Base-by-base conservation (phyloP, 2,113 vertebrate species). In the Calyptommatus sinebrachiatus region DNA sequence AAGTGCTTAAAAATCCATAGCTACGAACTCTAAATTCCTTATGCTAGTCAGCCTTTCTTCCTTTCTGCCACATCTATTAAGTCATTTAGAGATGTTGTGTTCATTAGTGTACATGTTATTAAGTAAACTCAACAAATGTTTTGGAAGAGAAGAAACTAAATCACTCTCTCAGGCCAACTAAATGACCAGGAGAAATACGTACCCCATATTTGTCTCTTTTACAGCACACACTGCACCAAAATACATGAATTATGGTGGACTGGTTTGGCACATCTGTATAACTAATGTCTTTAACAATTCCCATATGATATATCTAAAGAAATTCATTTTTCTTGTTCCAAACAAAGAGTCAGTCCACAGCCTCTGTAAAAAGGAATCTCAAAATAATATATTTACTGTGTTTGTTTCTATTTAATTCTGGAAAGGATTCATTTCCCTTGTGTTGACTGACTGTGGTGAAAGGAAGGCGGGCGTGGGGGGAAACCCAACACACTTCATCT, bases 331-430 rank as follows among this genome's bases (percentile, higher is more conserved):
- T 90, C 87, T 75, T 31, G 50, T 68, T 41, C 71, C 82, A 90
- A 91, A 88, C 72, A 83, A 83, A 79, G 65, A 83, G 84, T 80
- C 83, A 65, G 76, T 88, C 87, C 79, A 84, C 67, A 79, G 87
- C 84, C 90, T 93, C 90, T 87, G 84, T 88, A 88, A 93, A 63
- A 92, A 90, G 72, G 68, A 75, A 87, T 94, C 94, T 85, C 70
- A 84, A 90, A 90, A 92, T 91, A 90, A 92, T 94, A 91, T 91
- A 92, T 81, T 41, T 84, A 81, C 60, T 80, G 91, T 89, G 83
- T 87, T 68, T 86, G 82, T 77, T 91, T 89, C 76, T 85, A 41
- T 81, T 83, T 84, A 81, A 80, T 88, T 80, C 65, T 67, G 67
- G 78, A 83, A 92, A 83, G 71, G 73, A 76, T 50, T 83, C 84